Base-by-base conservation (phyloP, 2,888 invertebrate species). In the Mesoligia furuncula region DNA sequence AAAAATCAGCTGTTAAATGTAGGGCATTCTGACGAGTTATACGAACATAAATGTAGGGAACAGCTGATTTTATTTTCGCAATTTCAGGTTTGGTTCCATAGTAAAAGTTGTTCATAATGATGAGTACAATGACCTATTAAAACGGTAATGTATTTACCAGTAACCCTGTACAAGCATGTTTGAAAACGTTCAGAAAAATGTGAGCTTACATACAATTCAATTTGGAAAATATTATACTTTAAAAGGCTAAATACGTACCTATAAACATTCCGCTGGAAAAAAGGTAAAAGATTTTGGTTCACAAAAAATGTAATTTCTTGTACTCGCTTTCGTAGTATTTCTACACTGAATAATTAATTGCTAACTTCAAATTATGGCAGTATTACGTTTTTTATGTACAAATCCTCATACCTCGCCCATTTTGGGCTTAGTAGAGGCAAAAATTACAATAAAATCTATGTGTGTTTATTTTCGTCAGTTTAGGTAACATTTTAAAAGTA, bases 341-440 rank as follows among this genome's bases (percentile, higher is more conserved):
- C 45, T 48, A 62, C 65, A 36, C 8, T 71, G 5, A 62, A 75
- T 36, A 9, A 36, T 36, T 39, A 39, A 27, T 69, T 13, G n/a
- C n/a, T 73, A 67, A 66, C 0, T 39, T 73, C 17, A 85, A 81
- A 73, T 51, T 27, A 67, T 85, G 84, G 84, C 85, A 84, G 84
- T 81, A 64, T 78, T 66, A 17, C 1, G 39, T 20, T 69, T 73
- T 71, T 24, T 57, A 74, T 75, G 0, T 75, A 75, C 66, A 84
- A 31, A 66, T 31, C 45, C 13, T 75, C 54, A 39, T 6, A 17
- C 20, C 9, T 13, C 0, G 36, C 31, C 64, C 45, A 17, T 42
- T 77, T 70, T 15, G 39, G 54, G 3, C 0, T 7, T 13, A 57
- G 45, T 36, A 42, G 76, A 73, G 20, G 20, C 5, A 64, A 42